These are phyloP conservation scores for Ptychadena robeensis DNA, from an alignment of 2,797 vertebrate species.

Conservation along the genomic window DNA sequence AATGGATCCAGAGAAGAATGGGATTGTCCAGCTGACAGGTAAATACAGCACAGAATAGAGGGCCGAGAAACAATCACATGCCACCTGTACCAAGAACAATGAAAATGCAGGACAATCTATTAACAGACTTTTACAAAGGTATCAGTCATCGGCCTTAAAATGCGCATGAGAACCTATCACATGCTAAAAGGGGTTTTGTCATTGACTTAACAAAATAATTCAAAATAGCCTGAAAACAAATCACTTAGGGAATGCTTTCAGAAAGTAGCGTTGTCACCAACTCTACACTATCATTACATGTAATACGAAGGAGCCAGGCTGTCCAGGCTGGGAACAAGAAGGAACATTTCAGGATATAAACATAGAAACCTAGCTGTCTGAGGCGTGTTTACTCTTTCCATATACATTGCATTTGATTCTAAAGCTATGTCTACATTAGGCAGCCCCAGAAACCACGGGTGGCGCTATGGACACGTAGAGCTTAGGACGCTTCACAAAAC, in stretches of 20 bases:
- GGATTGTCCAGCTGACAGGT: not conserved
- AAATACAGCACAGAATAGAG: slow-evolving; percentile 19
- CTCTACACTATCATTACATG: not conserved
- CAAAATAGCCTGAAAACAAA: not conserved
- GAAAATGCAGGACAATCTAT: not conserved
- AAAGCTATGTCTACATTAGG: too few relatives aligned
- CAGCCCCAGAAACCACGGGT: too few relatives aligned
- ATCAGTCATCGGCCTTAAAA: not conserved
- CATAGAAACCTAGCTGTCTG: too few relatives aligned
- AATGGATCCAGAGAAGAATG: not conserved
- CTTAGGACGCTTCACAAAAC: too few relatives aligned
- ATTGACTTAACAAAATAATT: not conserved
- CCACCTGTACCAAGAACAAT: slow-evolving; percentile 24
- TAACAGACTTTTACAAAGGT: not conserved
- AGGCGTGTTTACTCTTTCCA: too few relatives aligned
- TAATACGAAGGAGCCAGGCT: too few relatives aligned
- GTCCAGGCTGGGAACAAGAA: too few relatives aligned
- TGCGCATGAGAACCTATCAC: not conserved
- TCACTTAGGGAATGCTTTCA: not conserved
- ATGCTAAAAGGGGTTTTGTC: not conserved
- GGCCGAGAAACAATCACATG: not conserved
- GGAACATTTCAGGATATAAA: too few relatives aligned
- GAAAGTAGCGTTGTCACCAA: not conserved
- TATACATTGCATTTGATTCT: too few relatives aligned
- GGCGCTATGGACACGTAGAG: too few relatives aligned